Evolutionary conservation across 2,797 vertebrate genomes (phyloP).

Genomic region (Periparus ater): DNA sequence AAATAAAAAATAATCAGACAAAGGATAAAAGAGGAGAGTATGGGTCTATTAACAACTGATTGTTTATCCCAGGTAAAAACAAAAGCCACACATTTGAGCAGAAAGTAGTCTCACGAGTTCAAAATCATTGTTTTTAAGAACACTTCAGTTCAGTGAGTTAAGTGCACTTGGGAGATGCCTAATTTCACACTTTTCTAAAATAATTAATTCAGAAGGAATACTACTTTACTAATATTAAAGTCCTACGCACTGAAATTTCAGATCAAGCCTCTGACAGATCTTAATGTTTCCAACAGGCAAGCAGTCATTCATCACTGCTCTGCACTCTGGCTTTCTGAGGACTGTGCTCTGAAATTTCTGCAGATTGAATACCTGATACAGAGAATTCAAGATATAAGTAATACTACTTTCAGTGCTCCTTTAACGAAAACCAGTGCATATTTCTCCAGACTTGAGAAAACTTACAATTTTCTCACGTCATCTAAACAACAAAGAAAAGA

Average conservation of each 20-base stretch:
- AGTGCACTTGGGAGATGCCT: not conserved
- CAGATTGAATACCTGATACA: not conserved
- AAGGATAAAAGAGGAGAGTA: not conserved
- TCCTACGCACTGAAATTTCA: not conserved
- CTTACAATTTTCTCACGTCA: not conserved
- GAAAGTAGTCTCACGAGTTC: not conserved
- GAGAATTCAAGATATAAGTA: not conserved
- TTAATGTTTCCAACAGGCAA: not conserved
- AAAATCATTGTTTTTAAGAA: conserved; percentile 17
- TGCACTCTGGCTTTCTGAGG: not conserved
- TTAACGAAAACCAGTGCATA: not conserved
- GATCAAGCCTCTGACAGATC: not conserved
- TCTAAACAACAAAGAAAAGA: not conserved
- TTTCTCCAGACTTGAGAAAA: not conserved
- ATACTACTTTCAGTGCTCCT: not conserved
- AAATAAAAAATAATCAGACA: not conserved
- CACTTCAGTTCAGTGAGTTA: not conserved
- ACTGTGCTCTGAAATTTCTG: not conserved
- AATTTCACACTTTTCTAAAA: not conserved
- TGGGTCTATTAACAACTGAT: not conserved
- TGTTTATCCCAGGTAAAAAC: not conserved
- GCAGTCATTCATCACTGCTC: not conserved
- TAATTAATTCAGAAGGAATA: not conserved
- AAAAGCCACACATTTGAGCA: not conserved
- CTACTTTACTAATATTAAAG: not conserved